phyloP scores from a whole-genome alignment of 2,888 invertebrate species.

The Drosophila nr. medialis region DNA sequence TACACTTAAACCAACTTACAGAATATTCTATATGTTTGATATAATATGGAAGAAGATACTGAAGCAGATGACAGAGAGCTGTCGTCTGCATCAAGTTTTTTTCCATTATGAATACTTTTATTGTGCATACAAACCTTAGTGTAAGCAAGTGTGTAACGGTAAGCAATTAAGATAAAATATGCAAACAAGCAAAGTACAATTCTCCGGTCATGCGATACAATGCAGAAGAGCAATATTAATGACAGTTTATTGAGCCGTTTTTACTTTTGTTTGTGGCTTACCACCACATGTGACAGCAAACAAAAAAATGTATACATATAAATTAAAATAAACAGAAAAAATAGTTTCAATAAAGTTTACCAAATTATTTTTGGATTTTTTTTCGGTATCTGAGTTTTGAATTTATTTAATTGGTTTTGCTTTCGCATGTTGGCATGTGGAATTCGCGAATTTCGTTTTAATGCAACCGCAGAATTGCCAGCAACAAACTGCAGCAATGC shows the following conservation, averaged over 20 bases:
- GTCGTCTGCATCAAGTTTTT: not conserved
- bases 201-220: constrained; percentile 2
- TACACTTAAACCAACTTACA: not conserved
- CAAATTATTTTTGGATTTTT: constrained; percentile 46
- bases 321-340: not conserved
- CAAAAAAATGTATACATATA: constrained; percentile 11
- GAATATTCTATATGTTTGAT: not conserved
- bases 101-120: not conserved
- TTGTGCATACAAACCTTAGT: not conserved
- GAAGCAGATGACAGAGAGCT: not conserved
- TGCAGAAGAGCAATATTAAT: constrained; percentile 9
- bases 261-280: constrained; percentile 24
- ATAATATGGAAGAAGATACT: not conserved
- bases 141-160: not conserved
- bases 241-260: constrained; percentile 12
- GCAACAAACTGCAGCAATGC: constrained; percentile 22
- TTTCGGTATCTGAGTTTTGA: constrained; percentile 24
- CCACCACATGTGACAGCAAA: constrained; percentile 15
- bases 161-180: not conserved
- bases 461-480: constrained; percentile 52
- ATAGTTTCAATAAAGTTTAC: constrained; percentile 20
- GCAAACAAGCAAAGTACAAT: not conserved
- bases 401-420: constrained; percentile 62
- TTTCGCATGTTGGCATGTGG: constrained; percentile 10
- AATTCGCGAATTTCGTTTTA: constrained; percentile 13